Evolutionary conservation across 2,888 invertebrate species (phyloP).

Genomic region (Lordiphosa andalusiaca): DNA sequence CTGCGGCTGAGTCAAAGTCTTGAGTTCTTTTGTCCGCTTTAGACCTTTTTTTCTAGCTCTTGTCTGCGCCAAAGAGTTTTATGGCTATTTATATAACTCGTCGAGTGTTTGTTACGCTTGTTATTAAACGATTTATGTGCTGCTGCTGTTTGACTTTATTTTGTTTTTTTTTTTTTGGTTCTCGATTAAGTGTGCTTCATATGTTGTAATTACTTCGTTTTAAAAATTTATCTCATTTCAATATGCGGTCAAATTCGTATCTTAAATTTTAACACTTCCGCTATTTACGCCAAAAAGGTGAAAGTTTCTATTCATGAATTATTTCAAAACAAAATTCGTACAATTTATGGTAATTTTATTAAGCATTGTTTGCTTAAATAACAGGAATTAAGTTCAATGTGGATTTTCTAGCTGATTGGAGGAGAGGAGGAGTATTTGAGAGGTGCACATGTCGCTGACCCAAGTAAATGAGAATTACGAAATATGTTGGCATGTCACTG

Average conservation of each 20-base stretch:
- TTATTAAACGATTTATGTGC: slow-evolving; percentile 40
- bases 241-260: no score
- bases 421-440: no score
- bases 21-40: slow-evolving; percentile 25
- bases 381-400: slow-evolving; percentile 8
- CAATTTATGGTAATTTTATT: no score
- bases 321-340: no score
- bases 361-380: no score
- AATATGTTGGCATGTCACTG: no score
- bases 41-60: slow-evolving; percentile 19
- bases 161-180: slow-evolving; percentile 16
- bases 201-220: slow-evolving; percentile 38
- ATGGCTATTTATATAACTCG: slow-evolving; percentile 49
- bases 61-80: slow-evolving; percentile 24
- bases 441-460: no score
- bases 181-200: slow-evolving; percentile 20
- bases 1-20: neutral
- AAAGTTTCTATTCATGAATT: no score
- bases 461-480: no score
- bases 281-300: slow-evolving; percentile 4
- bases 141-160: slow-evolving; percentile 42
- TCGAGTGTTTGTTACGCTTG: slow-evolving; percentile 31
- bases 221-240: neutral
- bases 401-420: neutral
- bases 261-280: slow-evolving; percentile 14